Evolutionary conservation across 1,140 invertebrate species (phyloP).

Genomic region (Sarcophaga bullata): DNA sequence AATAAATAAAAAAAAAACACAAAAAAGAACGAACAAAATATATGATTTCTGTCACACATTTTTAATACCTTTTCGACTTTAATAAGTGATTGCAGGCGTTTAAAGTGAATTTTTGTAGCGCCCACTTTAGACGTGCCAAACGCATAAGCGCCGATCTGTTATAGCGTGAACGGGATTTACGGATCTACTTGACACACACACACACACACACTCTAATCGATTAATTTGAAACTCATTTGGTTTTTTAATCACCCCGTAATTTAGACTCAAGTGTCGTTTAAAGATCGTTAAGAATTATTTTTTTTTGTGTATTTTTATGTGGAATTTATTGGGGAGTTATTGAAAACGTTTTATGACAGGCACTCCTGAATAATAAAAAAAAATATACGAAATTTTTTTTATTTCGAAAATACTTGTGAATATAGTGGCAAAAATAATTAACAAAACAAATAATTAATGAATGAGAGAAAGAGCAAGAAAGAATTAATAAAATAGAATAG

Average conservation of each 20-base stretch:
- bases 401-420: background rate
- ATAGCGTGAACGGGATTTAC: constrained; percentile 1
- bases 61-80: constrained; percentile 65
- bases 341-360: constrained; percentile 33
- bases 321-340: constrained; percentile 34
- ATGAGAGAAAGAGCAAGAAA: background rate
- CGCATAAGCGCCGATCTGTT: background rate
- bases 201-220: background rate
- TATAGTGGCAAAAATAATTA: background rate
- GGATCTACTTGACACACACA: constrained; percentile 1
- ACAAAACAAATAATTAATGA: constrained; percentile 11
- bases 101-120: constrained; percentile 51
- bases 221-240: background rate
- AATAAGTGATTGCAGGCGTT: constrained; percentile 64
- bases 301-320: background rate
- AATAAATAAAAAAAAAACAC: constrained; percentile 5
- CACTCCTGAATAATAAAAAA: background rate
- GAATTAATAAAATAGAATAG: too few relatives aligned
- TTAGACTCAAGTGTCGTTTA: background rate
- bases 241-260: background rate
- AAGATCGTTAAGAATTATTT: too few relatives aligned
- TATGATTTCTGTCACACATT: constrained; percentile 37
- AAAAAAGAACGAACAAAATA: constrained; percentile 21
- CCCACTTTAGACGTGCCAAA: constrained; percentile 35
- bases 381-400: too few relatives aligned